phyloP scores from a whole-genome alignment of 2,888 invertebrate genomes.

The Agonopterix arenella region DNA sequence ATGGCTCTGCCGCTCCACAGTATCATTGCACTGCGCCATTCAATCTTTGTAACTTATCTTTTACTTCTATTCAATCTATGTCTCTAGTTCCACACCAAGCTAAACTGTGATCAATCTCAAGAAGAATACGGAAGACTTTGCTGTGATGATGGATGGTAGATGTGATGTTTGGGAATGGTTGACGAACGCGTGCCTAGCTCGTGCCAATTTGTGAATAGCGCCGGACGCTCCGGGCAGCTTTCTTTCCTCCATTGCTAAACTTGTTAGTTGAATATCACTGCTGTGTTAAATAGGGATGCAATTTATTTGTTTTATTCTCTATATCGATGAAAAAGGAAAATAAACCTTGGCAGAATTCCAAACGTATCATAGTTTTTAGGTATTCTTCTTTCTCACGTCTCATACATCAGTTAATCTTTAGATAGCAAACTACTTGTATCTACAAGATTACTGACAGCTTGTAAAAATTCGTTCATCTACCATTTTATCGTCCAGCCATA shows the following conservation, averaged over 20 bases:
- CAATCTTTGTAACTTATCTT: constrained; percentile 57
- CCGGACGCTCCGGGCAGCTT: constrained; percentile 69
- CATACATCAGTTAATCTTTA: too few species aligned
- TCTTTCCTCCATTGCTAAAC: constrained; percentile 71
- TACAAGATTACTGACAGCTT: too few species aligned
- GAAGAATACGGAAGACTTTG: neutral
- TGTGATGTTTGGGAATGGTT: constrained; percentile 22
- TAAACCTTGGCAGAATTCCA: neutral
- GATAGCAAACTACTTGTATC: too few species aligned
- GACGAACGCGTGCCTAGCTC: constrained; percentile 67
- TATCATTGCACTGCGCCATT: constrained; percentile 62
- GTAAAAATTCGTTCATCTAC: too few species aligned
- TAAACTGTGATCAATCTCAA: constrained; percentile 10
- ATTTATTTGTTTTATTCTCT: constrained; percentile 1
- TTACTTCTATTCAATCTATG: constrained; percentile 13
- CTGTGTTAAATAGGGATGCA: constrained; percentile 44
- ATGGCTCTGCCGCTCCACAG: constrained; percentile 37
- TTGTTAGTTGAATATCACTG: constrained; percentile 69
- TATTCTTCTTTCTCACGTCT: too few species aligned
- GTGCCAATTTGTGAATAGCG: constrained; percentile 75
- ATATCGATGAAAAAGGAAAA: constrained; percentile 8
- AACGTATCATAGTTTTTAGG: too few species aligned
- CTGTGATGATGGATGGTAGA: constrained; percentile 8
- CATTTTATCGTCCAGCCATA: too few species aligned
- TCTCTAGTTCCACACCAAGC: constrained; percentile 13